phyloP scores from a whole-genome alignment of 2,888 invertebrate genomes.

The Creontiades dilutus region DNA sequence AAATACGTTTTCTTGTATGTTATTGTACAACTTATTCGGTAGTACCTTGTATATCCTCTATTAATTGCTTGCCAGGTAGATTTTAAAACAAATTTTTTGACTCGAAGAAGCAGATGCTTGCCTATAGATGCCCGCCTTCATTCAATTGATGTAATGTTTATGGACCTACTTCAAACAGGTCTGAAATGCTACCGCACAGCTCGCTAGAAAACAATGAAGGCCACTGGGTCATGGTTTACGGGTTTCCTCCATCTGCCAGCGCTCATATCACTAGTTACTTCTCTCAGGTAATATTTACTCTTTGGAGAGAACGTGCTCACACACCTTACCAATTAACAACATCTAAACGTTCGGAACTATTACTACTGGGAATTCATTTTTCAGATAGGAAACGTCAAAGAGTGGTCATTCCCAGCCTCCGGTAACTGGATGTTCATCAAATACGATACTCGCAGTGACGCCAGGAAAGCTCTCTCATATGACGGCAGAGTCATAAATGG shows the following conservation, averaged over 20 bases:
- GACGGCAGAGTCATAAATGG: conserved; percentile 66
- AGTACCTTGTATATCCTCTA: no score
- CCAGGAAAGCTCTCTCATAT: conserved; percentile 68
- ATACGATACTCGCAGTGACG: conserved; percentile 60
- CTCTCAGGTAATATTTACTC: conserved; percentile 55
- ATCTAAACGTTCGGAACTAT: no score
- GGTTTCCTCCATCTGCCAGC: conserved; percentile 68
- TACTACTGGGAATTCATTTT: background rate
- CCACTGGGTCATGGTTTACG: conserved; percentile 70
- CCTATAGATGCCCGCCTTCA: no score
- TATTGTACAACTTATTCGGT: no score
- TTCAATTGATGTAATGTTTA: background rate
- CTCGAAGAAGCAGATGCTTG: no score
- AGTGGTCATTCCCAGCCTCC: conserved; percentile 63
- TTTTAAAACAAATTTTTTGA: no score
- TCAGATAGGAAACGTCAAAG: conserved; percentile 68
- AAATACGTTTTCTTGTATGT: no score
- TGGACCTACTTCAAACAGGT: background rate
- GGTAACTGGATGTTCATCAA: conserved; percentile 72
- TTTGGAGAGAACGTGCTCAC: background rate
- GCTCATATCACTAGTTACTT: conserved; percentile 67
- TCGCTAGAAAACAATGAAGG: conserved; percentile 44
- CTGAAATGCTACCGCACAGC: conserved; percentile 19
- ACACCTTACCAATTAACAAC: no score
- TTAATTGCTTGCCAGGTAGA: no score